Percentiles rank a stretch among this genome's conserved stretches.
phyloP scores from a whole-genome alignment of 2,888 invertebrate genomes.

The Leptinotarsa rubiginosa region DNA sequence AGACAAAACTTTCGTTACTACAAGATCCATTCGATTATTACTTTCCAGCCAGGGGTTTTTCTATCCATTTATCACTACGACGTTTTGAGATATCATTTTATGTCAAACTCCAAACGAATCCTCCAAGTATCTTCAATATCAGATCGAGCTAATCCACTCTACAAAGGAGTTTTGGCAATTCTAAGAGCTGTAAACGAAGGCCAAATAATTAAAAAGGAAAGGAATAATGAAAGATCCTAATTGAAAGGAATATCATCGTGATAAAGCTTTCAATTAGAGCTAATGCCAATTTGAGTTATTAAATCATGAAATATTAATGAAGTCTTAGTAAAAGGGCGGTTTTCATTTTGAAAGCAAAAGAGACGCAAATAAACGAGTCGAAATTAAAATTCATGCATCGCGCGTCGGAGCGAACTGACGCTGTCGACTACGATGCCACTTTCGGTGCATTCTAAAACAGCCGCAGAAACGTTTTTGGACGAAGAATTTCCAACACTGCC shows the following conservation, averaged over 20 bases:
- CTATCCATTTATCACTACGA: too few species aligned
- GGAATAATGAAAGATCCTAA: conserved; percentile 50
- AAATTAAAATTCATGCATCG: conserved; percentile 60
- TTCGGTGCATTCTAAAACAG: conserved; percentile 56
- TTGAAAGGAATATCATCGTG: conserved; percentile 46
- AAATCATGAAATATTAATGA: conserved; percentile 55
- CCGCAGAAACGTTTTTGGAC: conserved; percentile 26
- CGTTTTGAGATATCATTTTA: too few species aligned
- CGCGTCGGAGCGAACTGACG: conserved; percentile 21
- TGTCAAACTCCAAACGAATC: too few species aligned
- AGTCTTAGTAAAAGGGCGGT: conserved; percentile 53
- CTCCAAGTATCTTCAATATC: too few species aligned
- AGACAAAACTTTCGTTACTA: too few species aligned
- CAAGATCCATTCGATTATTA: too few species aligned
- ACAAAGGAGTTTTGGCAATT: not conserved
- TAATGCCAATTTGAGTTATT: conserved; percentile 54
- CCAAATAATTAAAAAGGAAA: conserved; percentile 38
- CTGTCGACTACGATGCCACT: conserved; percentile 47
- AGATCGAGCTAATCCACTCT: not conserved
- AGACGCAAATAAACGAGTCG: conserved; percentile 52
- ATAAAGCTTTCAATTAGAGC: conserved; percentile 50
- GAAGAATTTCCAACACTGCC: conserved; percentile 2
- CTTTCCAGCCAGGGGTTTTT: too few species aligned
- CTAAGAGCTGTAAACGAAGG: conserved; percentile 7
- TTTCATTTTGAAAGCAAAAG: conserved; percentile 52